These are phyloP conservation scores for Philereme vetulata DNA, from an alignment of 2,888 invertebrate species.

Conservation along the genomic window DNA sequence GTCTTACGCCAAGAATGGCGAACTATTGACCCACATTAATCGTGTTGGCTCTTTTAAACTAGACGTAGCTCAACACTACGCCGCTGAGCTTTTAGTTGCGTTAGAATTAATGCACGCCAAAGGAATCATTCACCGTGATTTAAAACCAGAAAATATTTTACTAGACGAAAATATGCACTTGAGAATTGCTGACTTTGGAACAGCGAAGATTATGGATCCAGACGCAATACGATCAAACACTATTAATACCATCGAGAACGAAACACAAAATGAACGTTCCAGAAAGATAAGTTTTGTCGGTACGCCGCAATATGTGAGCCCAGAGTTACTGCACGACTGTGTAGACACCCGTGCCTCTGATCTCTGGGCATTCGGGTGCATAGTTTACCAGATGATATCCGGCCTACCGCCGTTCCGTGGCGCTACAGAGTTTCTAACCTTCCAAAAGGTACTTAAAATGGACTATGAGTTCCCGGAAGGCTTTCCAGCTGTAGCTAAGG, in stretches of 20 bases:
- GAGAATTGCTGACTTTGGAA: conserved; percentile 98
- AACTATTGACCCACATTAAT: conserved; percentile 95
- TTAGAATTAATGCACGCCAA: conserved; percentile 95
- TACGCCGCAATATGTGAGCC: conserved; percentile 99
- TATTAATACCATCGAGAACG: conserved; percentile 54
- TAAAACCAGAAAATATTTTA: conserved; percentile 99
- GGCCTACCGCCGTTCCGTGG: conserved; percentile 96
- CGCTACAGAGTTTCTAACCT: conserved; percentile 96
- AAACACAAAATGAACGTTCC: conserved; percentile 72
- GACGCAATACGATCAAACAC: conserved; percentile 58
- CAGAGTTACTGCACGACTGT: conserved; percentile 94
- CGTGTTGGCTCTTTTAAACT: conserved; percentile 95
- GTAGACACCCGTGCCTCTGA: conserved; percentile 92
- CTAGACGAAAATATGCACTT: conserved; percentile 98
- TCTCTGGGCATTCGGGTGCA: conserved; percentile 98
- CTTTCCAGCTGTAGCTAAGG: conserved; percentile 93
- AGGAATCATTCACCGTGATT: conserved; percentile 96
- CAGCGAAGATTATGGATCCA: conserved; percentile 91
- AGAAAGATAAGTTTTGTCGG: conserved; percentile 96
- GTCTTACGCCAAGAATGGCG: conserved; percentile 97
- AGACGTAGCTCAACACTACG: conserved; percentile 95
- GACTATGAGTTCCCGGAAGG: conserved; percentile 97
- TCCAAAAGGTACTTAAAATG: conserved; percentile 96
- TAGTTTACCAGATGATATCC: conserved; percentile 98
- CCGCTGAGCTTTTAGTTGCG: conserved; percentile 96